These are phyloP conservation scores for Coelopa frigida DNA, from an alignment of 1,140 invertebrate genomes.

Conservation along the genomic window DNA sequence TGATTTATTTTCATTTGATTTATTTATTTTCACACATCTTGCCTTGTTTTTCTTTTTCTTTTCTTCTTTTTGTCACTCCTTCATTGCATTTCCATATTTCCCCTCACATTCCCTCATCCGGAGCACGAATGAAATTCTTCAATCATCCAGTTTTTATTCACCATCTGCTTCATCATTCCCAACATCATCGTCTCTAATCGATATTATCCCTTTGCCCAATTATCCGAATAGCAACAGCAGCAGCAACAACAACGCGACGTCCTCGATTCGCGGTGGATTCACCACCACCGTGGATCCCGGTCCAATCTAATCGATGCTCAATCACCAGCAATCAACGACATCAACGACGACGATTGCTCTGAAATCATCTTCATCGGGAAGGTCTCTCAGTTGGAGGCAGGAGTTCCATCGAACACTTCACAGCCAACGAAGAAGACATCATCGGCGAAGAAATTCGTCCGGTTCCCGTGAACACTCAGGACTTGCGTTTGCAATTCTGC, in stretches of 20 bases:
- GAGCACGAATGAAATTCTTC: no score
- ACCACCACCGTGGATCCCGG: slow-evolving; percentile 6
- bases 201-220: no score
- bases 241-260: no score
- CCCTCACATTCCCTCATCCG: no score
- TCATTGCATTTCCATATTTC: not conserved
- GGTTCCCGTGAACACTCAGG: slow-evolving; percentile 44
- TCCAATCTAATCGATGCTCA: slow-evolving; percentile 7
- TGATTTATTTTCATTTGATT: not conserved
- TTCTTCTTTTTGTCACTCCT: not conserved
- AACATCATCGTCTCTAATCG: no score
- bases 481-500: slow-evolving; percentile 43
- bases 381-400: not conserved
- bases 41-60: not conserved
- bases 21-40: not conserved
- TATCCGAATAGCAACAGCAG: slow-evolving; percentile 14
- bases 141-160: no score
- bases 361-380: not conserved
- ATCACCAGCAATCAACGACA: slow-evolving; percentile 6
- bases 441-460: slow-evolving; percentile 44
- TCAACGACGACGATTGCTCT: not conserved
- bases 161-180: no score
- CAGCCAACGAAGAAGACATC: slow-evolving; percentile 34
- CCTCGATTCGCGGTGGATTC: slow-evolving; percentile 2
- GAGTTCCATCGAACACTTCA: no score